phyloP scores from a whole-genome alignment of 2,797 vertebrate genomes.

The Bothrops alternatus region DNA sequence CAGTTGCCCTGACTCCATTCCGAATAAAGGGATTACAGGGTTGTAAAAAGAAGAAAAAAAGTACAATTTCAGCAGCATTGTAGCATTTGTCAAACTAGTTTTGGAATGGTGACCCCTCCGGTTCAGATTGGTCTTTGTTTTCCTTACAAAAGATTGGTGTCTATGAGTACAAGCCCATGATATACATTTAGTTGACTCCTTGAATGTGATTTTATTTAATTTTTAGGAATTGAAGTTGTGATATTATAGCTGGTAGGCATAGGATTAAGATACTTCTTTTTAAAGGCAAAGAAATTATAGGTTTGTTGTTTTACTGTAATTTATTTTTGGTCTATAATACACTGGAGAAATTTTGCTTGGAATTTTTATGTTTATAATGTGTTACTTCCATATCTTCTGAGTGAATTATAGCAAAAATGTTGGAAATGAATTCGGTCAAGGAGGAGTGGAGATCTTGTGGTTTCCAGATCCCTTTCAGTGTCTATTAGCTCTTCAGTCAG shows the following conservation, averaged over 20 bases:
- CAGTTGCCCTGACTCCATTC: neutral
- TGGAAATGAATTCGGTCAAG: neutral
- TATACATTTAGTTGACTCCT: neutral
- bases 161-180: neutral
- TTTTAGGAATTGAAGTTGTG: neutral
- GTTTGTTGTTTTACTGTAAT: neutral
- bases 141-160: neutral
- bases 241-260: neutral
- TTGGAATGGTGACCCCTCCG: neutral
- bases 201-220: neutral
- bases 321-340: neutral
- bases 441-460: neutral
- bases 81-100: neutral
- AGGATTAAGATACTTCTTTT: neutral
- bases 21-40: neutral
- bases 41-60: neutral
- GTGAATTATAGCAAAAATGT: neutral
- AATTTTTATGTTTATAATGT: neutral
- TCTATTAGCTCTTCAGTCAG: neutral
- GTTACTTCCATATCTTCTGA: neutral
- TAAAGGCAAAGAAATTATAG: neutral
- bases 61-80: neutral
- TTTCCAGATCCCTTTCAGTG: neutral
- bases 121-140: neutral
- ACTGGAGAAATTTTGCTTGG: neutral